phyloP scores from a whole-genome alignment of 2,113 vertebrate genomes.

The Gobius niger region DNA sequence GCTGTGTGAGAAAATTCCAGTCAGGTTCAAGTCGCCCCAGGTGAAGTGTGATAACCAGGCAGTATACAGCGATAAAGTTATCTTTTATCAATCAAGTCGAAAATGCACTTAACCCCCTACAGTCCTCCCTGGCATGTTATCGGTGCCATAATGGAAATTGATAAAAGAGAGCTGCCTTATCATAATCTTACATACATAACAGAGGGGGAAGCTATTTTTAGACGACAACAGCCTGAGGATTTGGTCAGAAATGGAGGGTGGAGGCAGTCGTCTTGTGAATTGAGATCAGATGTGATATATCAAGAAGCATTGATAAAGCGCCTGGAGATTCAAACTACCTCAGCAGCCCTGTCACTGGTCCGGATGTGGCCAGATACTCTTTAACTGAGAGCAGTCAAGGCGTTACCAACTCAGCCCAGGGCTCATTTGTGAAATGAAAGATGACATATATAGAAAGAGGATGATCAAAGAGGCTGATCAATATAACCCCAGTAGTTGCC shows the following conservation, averaged over 20 bases:
- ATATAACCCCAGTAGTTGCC: too few species aligned
- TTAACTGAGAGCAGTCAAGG: background rate
- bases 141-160: conserved; percentile 61
- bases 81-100: conserved; percentile 59
- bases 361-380: too few species aligned
- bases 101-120: conserved; percentile 71
- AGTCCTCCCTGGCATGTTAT: conserved; percentile 58
- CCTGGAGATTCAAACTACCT: background rate
- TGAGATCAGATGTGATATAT: conserved; percentile 54
- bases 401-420: too few species aligned
- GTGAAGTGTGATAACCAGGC: conserved; percentile 65
- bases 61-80: conserved; percentile 64
- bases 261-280: conserved; percentile 17
- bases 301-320: conserved; percentile 36
- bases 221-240: conserved; percentile 27
- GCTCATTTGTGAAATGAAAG: too few species aligned
- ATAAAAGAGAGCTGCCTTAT: conserved; percentile 67
- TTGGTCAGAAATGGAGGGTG: conserved; percentile 21
- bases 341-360: background rate
- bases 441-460: too few species aligned
- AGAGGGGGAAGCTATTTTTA: conserved; percentile 53
- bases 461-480: too few species aligned
- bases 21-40: conserved; percentile 57
- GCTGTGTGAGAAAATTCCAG: conserved; percentile 39
- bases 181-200: conserved; percentile 68